Percentiles rank a stretch among this genome's conserved stretches.
These are phyloP conservation scores for Drosophila mayaguana DNA, from an alignment of 2,888 invertebrate species.

Conservation along the genomic window DNA sequence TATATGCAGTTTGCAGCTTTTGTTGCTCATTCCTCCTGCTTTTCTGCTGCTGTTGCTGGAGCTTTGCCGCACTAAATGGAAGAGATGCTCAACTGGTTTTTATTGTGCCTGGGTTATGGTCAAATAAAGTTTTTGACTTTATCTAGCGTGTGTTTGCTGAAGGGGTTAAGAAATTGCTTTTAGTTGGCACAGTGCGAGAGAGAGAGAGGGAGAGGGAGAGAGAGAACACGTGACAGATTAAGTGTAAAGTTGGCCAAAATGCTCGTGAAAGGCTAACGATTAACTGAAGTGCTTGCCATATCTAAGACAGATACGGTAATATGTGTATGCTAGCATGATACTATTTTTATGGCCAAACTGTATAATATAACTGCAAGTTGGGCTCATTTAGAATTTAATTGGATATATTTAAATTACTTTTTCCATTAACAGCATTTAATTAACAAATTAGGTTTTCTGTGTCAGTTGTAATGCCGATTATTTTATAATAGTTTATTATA, in stretches of 20 bases:
- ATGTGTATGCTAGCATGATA: background rate
- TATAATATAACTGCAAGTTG: background rate
- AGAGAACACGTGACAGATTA: constrained; percentile 17
- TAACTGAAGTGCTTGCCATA: background rate
- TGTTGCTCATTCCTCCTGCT: constrained; percentile 17
- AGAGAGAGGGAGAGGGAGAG: too few relatives aligned
- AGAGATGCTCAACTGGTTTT: constrained; percentile 67
- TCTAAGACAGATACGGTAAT: background rate
- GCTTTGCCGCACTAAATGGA: constrained; percentile 56
- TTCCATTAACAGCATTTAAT: too few relatives aligned
- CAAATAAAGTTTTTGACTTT: constrained; percentile 50
- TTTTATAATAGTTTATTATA: too few relatives aligned
- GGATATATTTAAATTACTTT: background rate
- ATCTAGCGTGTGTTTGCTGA: constrained; percentile 23
- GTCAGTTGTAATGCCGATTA: too few relatives aligned
- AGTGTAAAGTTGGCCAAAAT: constrained; percentile 19
- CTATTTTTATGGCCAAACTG: background rate
- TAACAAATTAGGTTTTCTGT: too few relatives aligned
- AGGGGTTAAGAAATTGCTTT: background rate
- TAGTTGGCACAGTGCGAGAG: background rate
- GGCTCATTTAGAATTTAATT: background rate
- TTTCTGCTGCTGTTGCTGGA: background rate
- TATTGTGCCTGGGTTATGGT: constrained; percentile 63
- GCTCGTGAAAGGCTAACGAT: background rate
- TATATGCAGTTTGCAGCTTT: constrained; percentile 65